phyloP scores from a whole-genome alignment of 2,113 vertebrate species.

The Himantopus leucocephalus region DNA sequence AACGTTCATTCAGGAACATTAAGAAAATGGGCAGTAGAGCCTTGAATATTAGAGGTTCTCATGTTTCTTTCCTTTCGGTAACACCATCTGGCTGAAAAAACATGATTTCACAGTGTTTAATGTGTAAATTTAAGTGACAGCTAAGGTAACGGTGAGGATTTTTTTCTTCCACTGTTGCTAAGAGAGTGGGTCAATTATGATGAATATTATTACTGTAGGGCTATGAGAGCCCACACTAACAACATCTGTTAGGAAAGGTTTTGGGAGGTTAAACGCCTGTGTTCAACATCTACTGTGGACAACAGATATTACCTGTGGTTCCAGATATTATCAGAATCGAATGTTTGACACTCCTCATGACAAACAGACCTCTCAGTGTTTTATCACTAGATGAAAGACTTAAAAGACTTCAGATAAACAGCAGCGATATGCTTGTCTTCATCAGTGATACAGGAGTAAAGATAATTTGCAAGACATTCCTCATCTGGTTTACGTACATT shows the following conservation, averaged over 20 bases:
- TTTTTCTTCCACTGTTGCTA: neutral
- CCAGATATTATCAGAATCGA: neutral
- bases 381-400: conserved; percentile 14
- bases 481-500: neutral
- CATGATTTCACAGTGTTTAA: neutral
- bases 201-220: neutral
- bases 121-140: conserved; percentile 14
- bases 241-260: conserved; percentile 19
- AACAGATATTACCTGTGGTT: neutral
- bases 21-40: conserved; percentile 42
- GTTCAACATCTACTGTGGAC: neutral
- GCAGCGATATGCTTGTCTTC: neutral
- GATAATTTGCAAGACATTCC: neutral
- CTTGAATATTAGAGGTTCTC: conserved; percentile 11
- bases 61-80: conserved; percentile 25
- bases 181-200: conserved; percentile 13
- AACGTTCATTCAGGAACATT: conserved; percentile 65
- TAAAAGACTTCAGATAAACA: conserved; percentile 31
- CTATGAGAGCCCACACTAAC: neutral
- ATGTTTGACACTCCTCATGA: neutral
- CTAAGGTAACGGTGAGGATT: neutral
- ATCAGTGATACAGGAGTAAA: neutral
- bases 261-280: neutral
- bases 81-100: neutral
- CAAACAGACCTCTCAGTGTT: neutral